Percentiles rank a stretch among this genome's conserved stretches.
phyloP scores from a whole-genome alignment of 92 coral and sea anemone genomes.

The Diadumene lineata region DNA sequence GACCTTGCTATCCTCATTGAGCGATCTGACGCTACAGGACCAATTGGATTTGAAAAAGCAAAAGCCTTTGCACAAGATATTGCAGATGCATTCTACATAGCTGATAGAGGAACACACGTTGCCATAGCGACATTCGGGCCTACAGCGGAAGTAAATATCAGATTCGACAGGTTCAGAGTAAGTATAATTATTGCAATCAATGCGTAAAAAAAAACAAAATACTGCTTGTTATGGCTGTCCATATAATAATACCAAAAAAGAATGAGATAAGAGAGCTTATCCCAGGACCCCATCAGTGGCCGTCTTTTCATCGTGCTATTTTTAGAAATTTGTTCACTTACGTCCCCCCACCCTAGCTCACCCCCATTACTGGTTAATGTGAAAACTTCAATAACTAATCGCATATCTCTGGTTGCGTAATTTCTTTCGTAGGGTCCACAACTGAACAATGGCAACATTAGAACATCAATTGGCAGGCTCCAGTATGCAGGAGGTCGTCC shows the following conservation, averaged over 20 bases:
- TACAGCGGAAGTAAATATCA: conserved; percentile 10
- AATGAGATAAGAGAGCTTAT: no score
- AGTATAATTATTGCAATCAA: no score
- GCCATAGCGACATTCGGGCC: conserved; percentile 39
- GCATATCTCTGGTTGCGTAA: no score
- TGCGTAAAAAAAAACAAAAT: no score
- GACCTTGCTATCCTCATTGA: conserved; percentile 50
- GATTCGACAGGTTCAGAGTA: conserved; percentile 30
- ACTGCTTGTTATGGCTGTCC: no score
- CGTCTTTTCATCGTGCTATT: no score
- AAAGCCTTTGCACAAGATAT: conserved; percentile 21
- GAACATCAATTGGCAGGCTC: conserved; percentile 33
- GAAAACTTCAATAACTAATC: neutral
- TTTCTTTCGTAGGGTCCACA: conserved; percentile 26
- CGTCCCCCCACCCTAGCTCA: no score
- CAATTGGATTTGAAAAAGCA: conserved; percentile 33
- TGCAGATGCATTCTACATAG: conserved; percentile 30
- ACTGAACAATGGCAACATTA: conserved; percentile 37
- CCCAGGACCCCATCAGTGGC: no score
- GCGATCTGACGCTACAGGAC: conserved; percentile 44
- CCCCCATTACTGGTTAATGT: neutral
- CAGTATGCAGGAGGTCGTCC: conserved; percentile 40
- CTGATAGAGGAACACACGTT: conserved; percentile 40
- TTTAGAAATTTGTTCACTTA: no score
- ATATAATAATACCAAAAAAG: no score